Base-by-base conservation (phyloP, 2,797 vertebrate genomes). In the Paedocypris micromegethes region DNA sequence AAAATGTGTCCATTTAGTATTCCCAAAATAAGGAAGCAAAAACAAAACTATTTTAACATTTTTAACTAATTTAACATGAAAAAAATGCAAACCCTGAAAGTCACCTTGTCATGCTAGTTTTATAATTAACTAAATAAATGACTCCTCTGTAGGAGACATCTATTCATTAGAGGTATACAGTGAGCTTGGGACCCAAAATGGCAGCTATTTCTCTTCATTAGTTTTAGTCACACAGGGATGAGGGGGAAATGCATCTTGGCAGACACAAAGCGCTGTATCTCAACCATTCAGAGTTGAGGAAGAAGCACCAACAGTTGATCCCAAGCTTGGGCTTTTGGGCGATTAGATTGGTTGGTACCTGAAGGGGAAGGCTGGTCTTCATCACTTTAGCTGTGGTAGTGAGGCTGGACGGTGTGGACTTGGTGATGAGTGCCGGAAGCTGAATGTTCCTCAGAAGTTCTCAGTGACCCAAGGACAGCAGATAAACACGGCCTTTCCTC, bases 281-380 rank as follows among this genome's bases (percentile, higher is more conserved):
- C 5, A 45, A 63, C 46, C 41, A 9, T 45, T 63, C 52, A 44
- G 23, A 48, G 41, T 64, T 6, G 40, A 62, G 54, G 45, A 62
- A 6, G 41, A 3, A 58, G n/a, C 7, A n/a, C 6, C 41, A 42
- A 58, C 4, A 6, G 49, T 62, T 4, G 9, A 49, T 39, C 51
- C 58, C 45, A 48, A 40, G 45, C 46, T 4, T 56, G 44, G 57
- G 48, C 58, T 53, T 45, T 4, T 2, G 37, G 49, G 51, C 70
- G 56, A 72, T 61, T 72, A 66, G 51, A 51, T 23, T 6, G 6
- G 63, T 39, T 3, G 54, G 49, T 88, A 89, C 86, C 86, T 88
- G 77, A 85, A 85, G 74, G 61, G 73, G 80, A 80, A 73, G 77
- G 75, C 72, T 82, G 74, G 79, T 80, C 85, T 74, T 83, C 88